phyloP scores from a whole-genome alignment of 2,797 vertebrate species.

The Acrossocheilus wenchowensis region DNA sequence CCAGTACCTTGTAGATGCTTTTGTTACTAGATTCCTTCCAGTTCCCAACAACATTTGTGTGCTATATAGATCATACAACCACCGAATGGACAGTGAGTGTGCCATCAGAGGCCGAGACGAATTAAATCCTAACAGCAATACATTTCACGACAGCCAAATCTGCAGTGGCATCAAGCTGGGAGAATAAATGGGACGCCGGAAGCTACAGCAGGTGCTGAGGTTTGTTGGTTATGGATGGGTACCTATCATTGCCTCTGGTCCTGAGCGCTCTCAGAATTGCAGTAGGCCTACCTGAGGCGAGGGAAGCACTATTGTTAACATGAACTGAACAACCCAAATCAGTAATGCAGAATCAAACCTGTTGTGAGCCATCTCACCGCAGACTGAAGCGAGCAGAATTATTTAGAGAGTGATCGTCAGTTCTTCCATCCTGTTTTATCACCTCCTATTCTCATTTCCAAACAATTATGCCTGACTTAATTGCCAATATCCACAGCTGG shows the following conservation, averaged over 20 bases:
- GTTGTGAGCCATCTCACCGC: slow-evolving; percentile 50
- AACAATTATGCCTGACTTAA: slow-evolving; percentile 70
- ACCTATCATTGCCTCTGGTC: slow-evolving; percentile 51
- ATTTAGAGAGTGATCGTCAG: slow-evolving; percentile 54
- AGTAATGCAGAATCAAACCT: slow-evolving; percentile 47
- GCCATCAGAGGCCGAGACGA: slow-evolving; percentile 50
- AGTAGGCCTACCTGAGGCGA: slow-evolving; percentile 24
- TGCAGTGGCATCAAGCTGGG: slow-evolving; percentile 63
- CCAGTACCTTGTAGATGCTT: not conserved
- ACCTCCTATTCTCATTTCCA: slow-evolving; percentile 64
- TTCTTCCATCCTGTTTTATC: slow-evolving; percentile 52
- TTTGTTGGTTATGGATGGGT: slow-evolving; percentile 47
- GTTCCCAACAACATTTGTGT: slow-evolving; percentile 22
- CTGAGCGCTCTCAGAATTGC: not conserved
- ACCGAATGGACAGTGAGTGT: not conserved
- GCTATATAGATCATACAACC: not conserved
- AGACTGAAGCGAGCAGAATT: slow-evolving; percentile 52
- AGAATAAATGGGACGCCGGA: slow-evolving; percentile 76
- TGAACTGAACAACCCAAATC: slow-evolving; percentile 40
- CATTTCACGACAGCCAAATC: slow-evolving; percentile 72
- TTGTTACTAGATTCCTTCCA: slow-evolving; percentile 7
- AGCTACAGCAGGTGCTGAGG: slow-evolving; percentile 63
- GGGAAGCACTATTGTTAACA: slow-evolving; percentile 10
- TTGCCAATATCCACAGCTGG: slow-evolving; percentile 67
- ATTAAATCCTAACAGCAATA: slow-evolving; percentile 74